Evolutionary conservation across 2,888 invertebrate genomes (phyloP), one percentile per base, ranked within the genome.

Genomic region (Platycheirus rosarum): DNA sequence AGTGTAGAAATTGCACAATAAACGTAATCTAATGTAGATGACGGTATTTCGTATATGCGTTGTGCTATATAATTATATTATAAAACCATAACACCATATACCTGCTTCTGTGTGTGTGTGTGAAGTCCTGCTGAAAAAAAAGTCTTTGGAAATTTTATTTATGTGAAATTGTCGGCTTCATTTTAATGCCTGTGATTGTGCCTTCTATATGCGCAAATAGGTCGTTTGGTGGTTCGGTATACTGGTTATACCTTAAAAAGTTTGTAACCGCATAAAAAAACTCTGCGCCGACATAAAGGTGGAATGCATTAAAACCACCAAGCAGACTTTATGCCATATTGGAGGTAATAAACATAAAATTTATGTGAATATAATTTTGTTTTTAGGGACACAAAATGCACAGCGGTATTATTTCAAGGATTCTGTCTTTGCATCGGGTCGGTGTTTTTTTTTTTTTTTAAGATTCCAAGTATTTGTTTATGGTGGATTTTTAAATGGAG

Each of bases 101-200:
- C 60, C 51, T 40, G 3, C 3, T 7, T n/a, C 1, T n/a, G 35
- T 20, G 37, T 16, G 9, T 14, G 9, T 37, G 35, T 8, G 16
- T 14, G 11, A 29, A 37, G 51, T 35, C 53, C 53, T 78, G 57
- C 8, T 18, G 2, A 29, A 70, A 42, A 35, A 62, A 55, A 49
- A 69, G 69, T 75, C 79, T 69, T 80, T 65, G 65, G 51, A 77
- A 60, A 75, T 75, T 74, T 80, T 80, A 75, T 80, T 80, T 80
- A 80, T 76, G 65, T 65, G 80, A 76, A 80, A 80, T 80, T 80
- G 76, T 80, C 80, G 76, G 70, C 70, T 80, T 80, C 65, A 57
- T 42, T 80, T 80, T 80, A 76, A 70, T 80, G 65, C 26, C 53
- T 16, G 65, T 66, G 70, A 75, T 76, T 80, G 75, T 49, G 55